These are phyloP conservation scores for Thalassoma bifasciatum DNA, from an alignment of 2,113 vertebrate genomes.

Conservation along the genomic window DNA sequence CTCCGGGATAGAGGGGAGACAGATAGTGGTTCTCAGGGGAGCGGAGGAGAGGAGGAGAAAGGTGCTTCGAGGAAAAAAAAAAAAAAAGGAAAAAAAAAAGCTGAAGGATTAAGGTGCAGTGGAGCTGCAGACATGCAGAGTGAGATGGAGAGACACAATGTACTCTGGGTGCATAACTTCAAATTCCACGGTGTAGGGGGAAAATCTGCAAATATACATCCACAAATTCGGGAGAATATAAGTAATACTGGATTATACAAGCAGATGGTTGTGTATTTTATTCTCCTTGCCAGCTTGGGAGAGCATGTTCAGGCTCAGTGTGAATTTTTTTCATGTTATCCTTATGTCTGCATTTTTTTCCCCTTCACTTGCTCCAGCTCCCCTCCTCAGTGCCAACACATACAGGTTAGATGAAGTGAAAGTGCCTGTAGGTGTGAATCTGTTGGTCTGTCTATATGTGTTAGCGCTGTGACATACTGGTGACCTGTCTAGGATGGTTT, in stretches of 20 bases:
- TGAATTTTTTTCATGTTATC: constrained; percentile 6
- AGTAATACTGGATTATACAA: constrained; percentile 10
- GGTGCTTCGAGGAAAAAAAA: constrained; percentile 70
- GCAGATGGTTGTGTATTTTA: constrained; percentile 8
- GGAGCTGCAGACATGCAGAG: constrained; percentile 52
- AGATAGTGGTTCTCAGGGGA: constrained; percentile 63
- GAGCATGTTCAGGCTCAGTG: constrained; percentile 1
- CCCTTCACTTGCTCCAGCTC: constrained; percentile 11
- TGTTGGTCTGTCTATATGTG: constrained; percentile 49
- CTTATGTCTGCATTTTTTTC: neutral
- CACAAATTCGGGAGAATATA: constrained; percentile 21
- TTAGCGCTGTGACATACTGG: constrained; percentile 42
- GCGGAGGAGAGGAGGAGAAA: constrained; percentile 39
- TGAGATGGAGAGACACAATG: constrained; percentile 32
- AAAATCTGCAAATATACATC: constrained; percentile 2
- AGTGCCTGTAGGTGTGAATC: constrained; percentile 55
- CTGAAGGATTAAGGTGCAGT: constrained; percentile 62
- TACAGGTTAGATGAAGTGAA: constrained; percentile 38
- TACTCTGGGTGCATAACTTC: constrained; percentile 32
- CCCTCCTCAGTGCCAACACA: constrained; percentile 16
- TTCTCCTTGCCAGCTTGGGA: neutral
- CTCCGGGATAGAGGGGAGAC: constrained; percentile 60
- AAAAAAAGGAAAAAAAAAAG: constrained; percentile 52
- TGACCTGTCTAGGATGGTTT: constrained; percentile 21
- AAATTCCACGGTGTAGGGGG: constrained; percentile 4